Conservation (phyloP, 2,113 vertebrate genomes). For the Mystacornis crossleyi region DNA sequence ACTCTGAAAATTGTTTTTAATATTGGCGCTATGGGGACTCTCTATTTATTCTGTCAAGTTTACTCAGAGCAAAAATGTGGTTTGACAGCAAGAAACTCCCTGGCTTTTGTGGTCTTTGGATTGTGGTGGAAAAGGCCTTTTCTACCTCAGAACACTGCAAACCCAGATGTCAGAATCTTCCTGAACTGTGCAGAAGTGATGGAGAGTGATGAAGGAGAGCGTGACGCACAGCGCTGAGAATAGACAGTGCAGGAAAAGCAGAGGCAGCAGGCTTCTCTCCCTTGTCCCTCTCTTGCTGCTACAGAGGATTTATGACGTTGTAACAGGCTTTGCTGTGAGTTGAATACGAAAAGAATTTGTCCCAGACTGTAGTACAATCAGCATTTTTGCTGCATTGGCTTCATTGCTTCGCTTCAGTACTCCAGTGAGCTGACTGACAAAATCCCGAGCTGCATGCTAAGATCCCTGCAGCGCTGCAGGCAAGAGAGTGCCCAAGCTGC, state of each 20-base stretch:
- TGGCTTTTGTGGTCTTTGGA: neutral
- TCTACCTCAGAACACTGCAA: neutral
- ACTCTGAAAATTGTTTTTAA: neutral
- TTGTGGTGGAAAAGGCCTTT: neutral
- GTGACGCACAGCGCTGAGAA: neutral
- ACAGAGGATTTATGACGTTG: neutral
- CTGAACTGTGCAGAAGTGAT: neutral
- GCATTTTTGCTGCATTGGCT: conserved; percentile 43
- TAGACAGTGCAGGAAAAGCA: neutral
- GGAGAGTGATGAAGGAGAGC: neutral
- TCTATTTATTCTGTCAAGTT: neutral
- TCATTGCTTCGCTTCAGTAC: neutral
- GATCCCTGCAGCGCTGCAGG: neutral
- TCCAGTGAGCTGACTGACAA: neutral
- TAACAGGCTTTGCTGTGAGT: neutral
- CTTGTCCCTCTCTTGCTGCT: neutral
- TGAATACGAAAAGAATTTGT: neutral
- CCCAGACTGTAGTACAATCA: neutral
- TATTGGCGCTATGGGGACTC: neutral
- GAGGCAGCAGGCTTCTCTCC: neutral
- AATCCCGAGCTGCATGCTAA: neutral
- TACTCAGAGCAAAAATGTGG: neutral
- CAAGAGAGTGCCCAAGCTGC: neutral
- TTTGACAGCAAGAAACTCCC: neutral
- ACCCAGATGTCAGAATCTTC: neutral